Percentiles rank a stretch among this genome's conserved stretches.
These are phyloP conservation scores for Archips xylosteana DNA, from an alignment of 2,888 invertebrate species.

Conservation along the genomic window DNA sequence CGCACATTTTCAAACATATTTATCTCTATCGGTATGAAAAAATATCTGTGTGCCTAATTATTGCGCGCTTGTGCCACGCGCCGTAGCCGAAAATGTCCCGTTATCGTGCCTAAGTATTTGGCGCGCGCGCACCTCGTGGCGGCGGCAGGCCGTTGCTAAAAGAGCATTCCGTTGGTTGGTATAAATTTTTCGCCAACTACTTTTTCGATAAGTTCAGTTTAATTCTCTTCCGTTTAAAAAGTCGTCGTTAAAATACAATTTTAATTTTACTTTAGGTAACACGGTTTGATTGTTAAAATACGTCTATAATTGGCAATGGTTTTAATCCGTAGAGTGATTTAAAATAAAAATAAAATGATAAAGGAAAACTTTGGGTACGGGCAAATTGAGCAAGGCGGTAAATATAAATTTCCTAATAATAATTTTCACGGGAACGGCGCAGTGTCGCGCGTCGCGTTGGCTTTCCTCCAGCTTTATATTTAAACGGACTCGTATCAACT, in stretches of 20 bases:
- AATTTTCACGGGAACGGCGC: slow-evolving; percentile 75
- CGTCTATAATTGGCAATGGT: too few relatives aligned
- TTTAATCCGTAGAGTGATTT: too few relatives aligned
- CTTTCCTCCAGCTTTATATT: slow-evolving; percentile 61
- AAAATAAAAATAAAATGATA: not conserved
- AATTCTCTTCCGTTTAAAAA: not conserved
- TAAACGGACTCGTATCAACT: slow-evolving; percentile 40
- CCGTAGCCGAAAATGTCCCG: slow-evolving; percentile 31
- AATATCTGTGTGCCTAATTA: slow-evolving; percentile 6
- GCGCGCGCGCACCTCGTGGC: slow-evolving; percentile 10
- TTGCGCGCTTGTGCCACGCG: slow-evolving; percentile 7
- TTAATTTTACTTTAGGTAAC: too few relatives aligned
- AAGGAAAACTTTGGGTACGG: slow-evolving; percentile 7
- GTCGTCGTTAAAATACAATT: too few relatives aligned
- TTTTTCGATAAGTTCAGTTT: not conserved
- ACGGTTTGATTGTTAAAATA: too few relatives aligned
- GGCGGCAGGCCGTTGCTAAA: not conserved
- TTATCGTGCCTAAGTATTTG: slow-evolving; percentile 1
- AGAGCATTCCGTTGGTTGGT: not conserved
- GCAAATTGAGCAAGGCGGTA: slow-evolving; percentile 48
- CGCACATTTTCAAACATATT: not conserved
- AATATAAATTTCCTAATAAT: slow-evolving; percentile 80
- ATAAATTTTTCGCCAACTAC: not conserved
- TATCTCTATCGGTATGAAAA: not conserved
- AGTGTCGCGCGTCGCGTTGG: slow-evolving; percentile 67